Conservation (phyloP, 1,140 invertebrate genomes). For the Drosophila simulans region DNA sequence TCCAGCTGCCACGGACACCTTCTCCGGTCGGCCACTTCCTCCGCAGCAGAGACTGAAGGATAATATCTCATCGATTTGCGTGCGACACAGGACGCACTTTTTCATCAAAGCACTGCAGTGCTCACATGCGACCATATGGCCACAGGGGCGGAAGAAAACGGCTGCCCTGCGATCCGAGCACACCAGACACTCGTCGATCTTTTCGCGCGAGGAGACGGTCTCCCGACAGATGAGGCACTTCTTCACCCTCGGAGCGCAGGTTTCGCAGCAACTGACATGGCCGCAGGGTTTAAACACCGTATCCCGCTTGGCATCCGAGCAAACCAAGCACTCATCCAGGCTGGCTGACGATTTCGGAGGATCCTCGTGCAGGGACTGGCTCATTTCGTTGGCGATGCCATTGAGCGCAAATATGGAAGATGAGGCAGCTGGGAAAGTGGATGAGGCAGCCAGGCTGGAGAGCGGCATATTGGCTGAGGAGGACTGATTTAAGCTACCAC, state of each 20-base stretch:
- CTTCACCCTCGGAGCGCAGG: slow-evolving; percentile 96
- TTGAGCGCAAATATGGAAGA: slow-evolving; percentile 50
- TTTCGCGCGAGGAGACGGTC: slow-evolving; percentile 90
- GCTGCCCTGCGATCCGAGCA: slow-evolving; percentile 97
- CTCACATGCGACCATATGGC: slow-evolving; percentile 97
- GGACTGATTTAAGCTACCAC: slow-evolving; percentile 52
- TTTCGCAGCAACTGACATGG: slow-evolving; percentile 96
- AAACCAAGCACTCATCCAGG: slow-evolving; percentile 97
- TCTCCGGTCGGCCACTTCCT: slow-evolving; percentile 86
- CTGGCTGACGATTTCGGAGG: slow-evolving; percentile 78
- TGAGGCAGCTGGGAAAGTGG: slow-evolving; percentile 34
- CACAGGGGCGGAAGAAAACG: slow-evolving; percentile 96
- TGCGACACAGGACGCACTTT: slow-evolving; percentile 97
- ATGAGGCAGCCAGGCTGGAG: slow-evolving; percentile 34
- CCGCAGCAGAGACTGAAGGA: slow-evolving; percentile 90
- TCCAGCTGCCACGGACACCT: slow-evolving; percentile 74
- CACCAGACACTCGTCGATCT: slow-evolving; percentile 98
- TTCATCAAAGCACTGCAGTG: slow-evolving; percentile 97
- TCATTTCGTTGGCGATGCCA: slow-evolving; percentile 51
- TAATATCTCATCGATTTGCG: slow-evolving; percentile 92
- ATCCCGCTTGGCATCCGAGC: slow-evolving; percentile 96
- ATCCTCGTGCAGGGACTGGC: slow-evolving; percentile 65
- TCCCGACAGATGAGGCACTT: slow-evolving; percentile 97
- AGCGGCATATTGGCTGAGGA: slow-evolving; percentile 59
- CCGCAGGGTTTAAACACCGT: slow-evolving; percentile 94